Conservation (phyloP, 2,888 invertebrate genomes). For the Xylocampa areola region DNA sequence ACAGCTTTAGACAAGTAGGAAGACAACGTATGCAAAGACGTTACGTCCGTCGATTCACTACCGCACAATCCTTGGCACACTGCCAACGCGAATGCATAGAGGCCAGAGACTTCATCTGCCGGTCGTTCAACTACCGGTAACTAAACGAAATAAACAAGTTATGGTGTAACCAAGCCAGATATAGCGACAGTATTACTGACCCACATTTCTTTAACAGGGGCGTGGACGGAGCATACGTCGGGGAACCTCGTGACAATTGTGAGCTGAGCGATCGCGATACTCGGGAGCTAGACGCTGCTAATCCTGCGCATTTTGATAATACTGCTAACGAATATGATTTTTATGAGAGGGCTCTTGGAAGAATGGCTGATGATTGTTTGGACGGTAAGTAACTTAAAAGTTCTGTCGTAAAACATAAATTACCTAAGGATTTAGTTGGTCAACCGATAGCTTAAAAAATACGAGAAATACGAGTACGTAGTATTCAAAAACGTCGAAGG, state of each 20-base stretch:
- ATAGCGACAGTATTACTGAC: constrained; percentile 38
- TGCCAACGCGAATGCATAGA: constrained; percentile 96
- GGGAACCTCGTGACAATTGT: constrained; percentile 94
- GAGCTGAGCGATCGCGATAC: constrained; percentile 97
- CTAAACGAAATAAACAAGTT: constrained; percentile 27
- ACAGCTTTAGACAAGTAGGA: constrained; percentile 95
- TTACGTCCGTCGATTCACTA: constrained; percentile 93
- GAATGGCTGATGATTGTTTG: constrained; percentile 94
- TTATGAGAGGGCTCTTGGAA: constrained; percentile 94
- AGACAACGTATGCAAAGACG: constrained; percentile 94
- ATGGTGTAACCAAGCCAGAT: constrained; percentile 40
- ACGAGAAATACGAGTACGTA: too few species aligned
- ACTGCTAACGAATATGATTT: constrained; percentile 95
- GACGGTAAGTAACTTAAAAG: constrained; percentile 91
- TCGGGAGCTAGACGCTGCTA: constrained; percentile 94
- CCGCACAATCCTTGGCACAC: constrained; percentile 93
- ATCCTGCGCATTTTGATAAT: constrained; percentile 95
- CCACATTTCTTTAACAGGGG: constrained; percentile 72
- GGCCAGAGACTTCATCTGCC: constrained; percentile 94
- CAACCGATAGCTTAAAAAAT: too few species aligned
- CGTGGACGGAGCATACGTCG: constrained; percentile 89
- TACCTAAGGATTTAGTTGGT: too few species aligned
- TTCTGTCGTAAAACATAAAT: neutral
- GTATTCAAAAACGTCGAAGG: too few species aligned
- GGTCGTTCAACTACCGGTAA: constrained; percentile 96